Conservation (phyloP, 2,888 invertebrate species). For the Lycophotia porphyrea region DNA sequence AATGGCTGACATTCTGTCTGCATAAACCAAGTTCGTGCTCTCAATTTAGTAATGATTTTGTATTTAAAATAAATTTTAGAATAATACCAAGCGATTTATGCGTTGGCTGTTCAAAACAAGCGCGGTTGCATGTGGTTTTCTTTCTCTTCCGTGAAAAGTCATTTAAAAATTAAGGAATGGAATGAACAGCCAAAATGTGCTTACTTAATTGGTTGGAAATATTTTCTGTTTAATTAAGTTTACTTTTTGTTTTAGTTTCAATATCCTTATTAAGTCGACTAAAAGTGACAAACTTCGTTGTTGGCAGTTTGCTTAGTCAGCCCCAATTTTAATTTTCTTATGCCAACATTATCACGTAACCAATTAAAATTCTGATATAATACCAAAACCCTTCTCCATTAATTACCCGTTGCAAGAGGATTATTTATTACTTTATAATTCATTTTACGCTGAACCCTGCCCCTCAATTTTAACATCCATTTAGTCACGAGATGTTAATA, state of each 20-base stretch:
- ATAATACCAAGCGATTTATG: background rate
- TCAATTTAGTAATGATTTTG: background rate
- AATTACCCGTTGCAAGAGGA: slow-evolving; percentile 73
- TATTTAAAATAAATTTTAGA: background rate
- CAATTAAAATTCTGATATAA: slow-evolving; percentile 80
- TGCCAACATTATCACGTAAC: slow-evolving; percentile 79
- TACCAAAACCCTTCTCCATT: slow-evolving; percentile 73
- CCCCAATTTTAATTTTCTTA: slow-evolving; percentile 76
- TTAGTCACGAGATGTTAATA: slow-evolving; percentile 20
- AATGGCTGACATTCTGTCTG: slow-evolving; percentile 38
- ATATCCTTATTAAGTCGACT: slow-evolving; percentile 51
- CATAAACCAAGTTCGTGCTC: slow-evolving; percentile 14
- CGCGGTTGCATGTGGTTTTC: background rate
- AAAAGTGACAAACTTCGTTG: slow-evolving; percentile 61
- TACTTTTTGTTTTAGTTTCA: slow-evolving; percentile 42
- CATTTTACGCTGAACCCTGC: slow-evolving; percentile 50
- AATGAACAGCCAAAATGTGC: background rate
- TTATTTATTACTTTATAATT: slow-evolving; percentile 74
- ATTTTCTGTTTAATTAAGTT: slow-evolving; percentile 22
- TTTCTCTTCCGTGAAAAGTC: background rate
- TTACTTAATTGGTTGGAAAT: slow-evolving; percentile 7
- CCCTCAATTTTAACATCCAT: slow-evolving; percentile 28
- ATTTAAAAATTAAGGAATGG: background rate
- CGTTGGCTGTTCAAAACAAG: background rate
- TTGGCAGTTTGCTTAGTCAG: slow-evolving; percentile 65